These are phyloP conservation scores for Rapana venosa DNA, from an alignment of 2,888 invertebrate genomes.

Conservation along the genomic window DNA sequence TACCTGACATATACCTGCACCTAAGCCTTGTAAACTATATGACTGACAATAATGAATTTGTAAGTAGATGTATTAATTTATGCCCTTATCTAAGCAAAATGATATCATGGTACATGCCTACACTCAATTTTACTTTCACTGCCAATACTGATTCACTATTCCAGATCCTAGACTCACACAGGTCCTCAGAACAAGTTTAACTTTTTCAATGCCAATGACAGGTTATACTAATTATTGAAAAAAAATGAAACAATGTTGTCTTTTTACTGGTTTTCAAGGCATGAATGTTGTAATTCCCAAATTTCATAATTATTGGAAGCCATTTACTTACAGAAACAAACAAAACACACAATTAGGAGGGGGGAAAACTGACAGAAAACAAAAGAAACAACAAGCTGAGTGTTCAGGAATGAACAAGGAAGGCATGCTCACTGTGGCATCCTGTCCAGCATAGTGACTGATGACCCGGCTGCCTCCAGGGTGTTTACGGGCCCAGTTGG, in stretches of 20 bases:
- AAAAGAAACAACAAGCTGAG: background rate
- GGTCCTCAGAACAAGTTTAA: too few relatives aligned
- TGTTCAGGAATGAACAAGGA: background rate
- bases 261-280: too few relatives aligned
- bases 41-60: too few relatives aligned
- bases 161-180: too few relatives aligned
- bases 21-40: background rate
- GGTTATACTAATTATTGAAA: background rate
- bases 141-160: too few relatives aligned
- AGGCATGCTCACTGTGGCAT: slow-evolving; percentile 65
- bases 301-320: background rate
- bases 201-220: too few relatives aligned
- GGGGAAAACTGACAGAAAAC: background rate
- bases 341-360: background rate
- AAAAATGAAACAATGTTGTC: background rate
- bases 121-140: too few relatives aligned
- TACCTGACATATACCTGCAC: background rate
- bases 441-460: slow-evolving; percentile 75
- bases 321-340: background rate
- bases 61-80: too few relatives aligned
- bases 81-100: too few relatives aligned
- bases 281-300: too few relatives aligned
- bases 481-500: slow-evolving; percentile 73
- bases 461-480: slow-evolving; percentile 76
- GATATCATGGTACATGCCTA: too few relatives aligned